Evolutionary conservation across 2,888 invertebrate species (phyloP).

Genomic region (Epinotia ramella): DNA sequence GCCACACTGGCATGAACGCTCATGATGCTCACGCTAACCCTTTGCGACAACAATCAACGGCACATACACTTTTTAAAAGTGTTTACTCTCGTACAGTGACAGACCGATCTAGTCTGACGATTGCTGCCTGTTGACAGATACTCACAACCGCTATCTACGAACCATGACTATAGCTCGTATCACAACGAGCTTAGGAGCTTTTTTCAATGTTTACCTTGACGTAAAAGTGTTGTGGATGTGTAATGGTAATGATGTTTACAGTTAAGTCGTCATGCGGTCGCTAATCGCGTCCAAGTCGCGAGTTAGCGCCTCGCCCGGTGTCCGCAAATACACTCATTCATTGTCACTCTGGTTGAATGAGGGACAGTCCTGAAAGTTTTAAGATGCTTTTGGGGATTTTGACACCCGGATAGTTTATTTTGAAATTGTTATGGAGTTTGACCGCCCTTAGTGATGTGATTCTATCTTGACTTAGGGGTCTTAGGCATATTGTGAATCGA

Average conservation of each 20-base stretch:
- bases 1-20: slow-evolving; percentile 66
- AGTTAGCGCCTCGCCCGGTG: slow-evolving; percentile 84
- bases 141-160: slow-evolving; percentile 47
- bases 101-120: slow-evolving; percentile 76
- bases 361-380: slow-evolving; percentile 60
- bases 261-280: slow-evolving; percentile 80
- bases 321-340: slow-evolving; percentile 80
- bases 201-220: slow-evolving; percentile 47
- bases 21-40: slow-evolving; percentile 81
- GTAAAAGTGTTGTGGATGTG: slow-evolving; percentile 52
- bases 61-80: slow-evolving; percentile 83
- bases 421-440: slow-evolving; percentile 3
- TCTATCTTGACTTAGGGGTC: neutral
- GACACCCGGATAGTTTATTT: slow-evolving; percentile 34
- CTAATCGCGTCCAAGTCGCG: slow-evolving; percentile 78
- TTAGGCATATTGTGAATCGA: no score
- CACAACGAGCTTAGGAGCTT: slow-evolving; percentile 51
- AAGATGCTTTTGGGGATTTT: slow-evolving; percentile 33
- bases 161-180: slow-evolving; percentile 49
- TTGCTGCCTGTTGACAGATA: slow-evolving; percentile 70
- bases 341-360: slow-evolving; percentile 77
- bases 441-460: neutral
- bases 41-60: slow-evolving; percentile 79
- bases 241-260: slow-evolving; percentile 83
- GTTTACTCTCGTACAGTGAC: slow-evolving; percentile 76